Percentiles rank a stretch among this genome's conserved stretches.
Evolutionary conservation across 2,113 vertebrate species (phyloP).

Genomic region (Pontoporia blainvillei): DNA sequence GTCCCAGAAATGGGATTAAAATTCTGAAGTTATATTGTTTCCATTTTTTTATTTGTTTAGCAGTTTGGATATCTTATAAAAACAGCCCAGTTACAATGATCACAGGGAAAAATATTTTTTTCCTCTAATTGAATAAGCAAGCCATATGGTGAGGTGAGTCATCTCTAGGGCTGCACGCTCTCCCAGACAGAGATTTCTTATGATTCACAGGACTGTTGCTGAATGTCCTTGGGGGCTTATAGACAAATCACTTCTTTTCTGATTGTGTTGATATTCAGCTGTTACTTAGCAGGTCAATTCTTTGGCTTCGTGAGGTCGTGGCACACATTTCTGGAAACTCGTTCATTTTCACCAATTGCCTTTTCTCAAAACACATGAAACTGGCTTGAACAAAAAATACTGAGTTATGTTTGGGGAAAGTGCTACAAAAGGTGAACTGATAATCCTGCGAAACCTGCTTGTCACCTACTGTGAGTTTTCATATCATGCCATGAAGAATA

Average conservation of each 20-base stretch:
- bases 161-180: not conserved
- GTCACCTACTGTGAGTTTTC: slow-evolving; percentile 43
- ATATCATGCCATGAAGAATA: not conserved
- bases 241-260: not conserved
- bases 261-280: not conserved
- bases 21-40: not conserved
- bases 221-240: not conserved
- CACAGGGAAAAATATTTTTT: not conserved
- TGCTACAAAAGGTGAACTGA: slow-evolving; percentile 33
- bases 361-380: not conserved
- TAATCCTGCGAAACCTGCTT: slow-evolving; percentile 22
- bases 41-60: slow-evolving; percentile 3
- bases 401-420: slow-evolving; percentile 26
- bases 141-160: not conserved
- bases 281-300: not conserved
- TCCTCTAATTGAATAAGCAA: not conserved
- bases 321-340: not conserved
- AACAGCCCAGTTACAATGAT: not conserved
- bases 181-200: not conserved
- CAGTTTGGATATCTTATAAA: not conserved
- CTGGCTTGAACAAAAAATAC: not conserved
- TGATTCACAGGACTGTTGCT: not conserved
- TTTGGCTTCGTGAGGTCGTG: not conserved
- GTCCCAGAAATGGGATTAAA: not conserved
- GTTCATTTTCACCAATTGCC: not conserved